Evolutionary conservation across 1,140 invertebrate species (phyloP), one percentile per base, ranked within the genome.

Genomic region (Bombus picipes): DNA sequence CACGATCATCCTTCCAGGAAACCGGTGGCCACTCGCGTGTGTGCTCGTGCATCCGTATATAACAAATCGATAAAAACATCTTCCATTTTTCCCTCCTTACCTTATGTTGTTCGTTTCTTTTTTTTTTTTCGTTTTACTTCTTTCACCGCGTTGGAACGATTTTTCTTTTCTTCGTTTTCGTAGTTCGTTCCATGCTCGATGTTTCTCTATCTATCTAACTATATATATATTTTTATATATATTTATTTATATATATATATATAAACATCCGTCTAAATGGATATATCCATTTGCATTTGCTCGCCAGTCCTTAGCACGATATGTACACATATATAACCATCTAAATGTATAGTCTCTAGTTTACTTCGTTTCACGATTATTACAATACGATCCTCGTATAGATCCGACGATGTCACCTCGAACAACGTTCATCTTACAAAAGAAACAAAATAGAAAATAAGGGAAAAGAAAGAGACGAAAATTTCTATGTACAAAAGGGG

Each of bases 241-340:
- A 32, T 66, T 81, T 90, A 89, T 88, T 88, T 90, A 88, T 90
- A 90, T 92, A 88, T 90, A 88, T 89, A 92, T 93, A 92, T 93
- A 93, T 92, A 93, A 92, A 93, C 91, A 93, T 93, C 90, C 92
- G 91, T 92, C 90, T 91, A 93, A 91, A 94, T 91, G 91, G 92
- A 93, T 87, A 91, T 87, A 90, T 93, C 88, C 89, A 90, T 92
- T 90, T 90, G 90, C 77, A 87, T 92, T 89, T 91, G 85, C 86
- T 88, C 90, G 88, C 88, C 76, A 68, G 59, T 72, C 25, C 72
- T 85, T 76, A 83, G 41, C 77, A 68, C 82, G 74, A 62, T 91
- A 89, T 89, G 66, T 91, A 92, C 90, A 93, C 75, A 82, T 89
- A 90, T 89, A 85, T 87, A 85, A 85, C 85, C 86, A 89, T 92